Evolutionary conservation across 2,888 invertebrate species (phyloP).

Genomic region (Sminthurinus aureus): DNA sequence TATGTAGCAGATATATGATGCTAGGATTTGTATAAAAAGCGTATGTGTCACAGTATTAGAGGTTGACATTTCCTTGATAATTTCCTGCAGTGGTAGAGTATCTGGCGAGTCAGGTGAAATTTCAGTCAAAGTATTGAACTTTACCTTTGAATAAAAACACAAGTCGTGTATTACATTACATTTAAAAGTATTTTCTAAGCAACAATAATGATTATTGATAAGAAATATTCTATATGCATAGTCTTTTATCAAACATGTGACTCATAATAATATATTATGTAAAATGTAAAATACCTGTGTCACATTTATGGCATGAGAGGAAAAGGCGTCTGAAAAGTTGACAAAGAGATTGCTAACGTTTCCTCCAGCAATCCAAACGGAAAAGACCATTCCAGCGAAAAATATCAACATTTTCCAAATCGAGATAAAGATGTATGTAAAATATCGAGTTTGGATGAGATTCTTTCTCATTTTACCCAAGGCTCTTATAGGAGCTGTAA

Average conservation of each 20-base stretch:
- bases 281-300: conserved; percentile 69
- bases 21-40: conserved; percentile 76
- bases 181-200: neutral
- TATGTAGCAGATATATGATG: conserved; percentile 88
- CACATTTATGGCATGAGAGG: conserved; percentile 79
- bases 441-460: conserved; percentile 81
- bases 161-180: neutral
- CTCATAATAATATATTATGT: conserved; percentile 6
- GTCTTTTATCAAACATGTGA: too few relatives aligned
- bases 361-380: conserved; percentile 78
- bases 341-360: conserved; percentile 80
- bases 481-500: conserved; percentile 61
- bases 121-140: conserved; percentile 25
- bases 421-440: conserved; percentile 87
- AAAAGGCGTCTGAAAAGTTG: conserved; percentile 77
- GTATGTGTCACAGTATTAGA: conserved; percentile 49
- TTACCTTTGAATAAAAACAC: conserved; percentile 16
- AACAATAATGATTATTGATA: neutral
- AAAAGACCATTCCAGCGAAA: conserved; percentile 76
- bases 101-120: conserved; percentile 75
- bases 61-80: conserved; percentile 55
- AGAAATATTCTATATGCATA: too few relatives aligned
- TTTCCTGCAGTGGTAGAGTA: conserved; percentile 65
- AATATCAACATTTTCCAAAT: conserved; percentile 90
- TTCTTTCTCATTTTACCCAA: conserved; percentile 82